A percentile compares a stretch with the other conserved stretches of the same genome.
phyloP scores from a whole-genome alignment of 1,140 invertebrate genomes.

The Hycleus cichorii region DNA sequence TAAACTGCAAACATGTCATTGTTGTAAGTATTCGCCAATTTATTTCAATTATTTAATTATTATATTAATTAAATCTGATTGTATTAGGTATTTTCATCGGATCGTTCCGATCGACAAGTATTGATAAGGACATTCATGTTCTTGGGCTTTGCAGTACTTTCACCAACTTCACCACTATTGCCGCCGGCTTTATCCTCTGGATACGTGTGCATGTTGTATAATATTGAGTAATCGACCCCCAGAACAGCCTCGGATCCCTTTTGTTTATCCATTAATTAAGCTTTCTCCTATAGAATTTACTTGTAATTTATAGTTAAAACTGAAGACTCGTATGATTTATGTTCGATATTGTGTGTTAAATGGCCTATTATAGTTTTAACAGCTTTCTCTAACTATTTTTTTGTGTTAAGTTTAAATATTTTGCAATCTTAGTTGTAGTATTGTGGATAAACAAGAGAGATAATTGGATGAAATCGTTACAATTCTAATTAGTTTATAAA shows the following conservation, averaged over 20 bases:
- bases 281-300: too few relatives aligned
- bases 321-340: too few relatives aligned
- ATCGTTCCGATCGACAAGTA: slow-evolving; percentile 72
- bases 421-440: too few relatives aligned
- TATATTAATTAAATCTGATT: slow-evolving; percentile 3
- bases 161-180: slow-evolving; percentile 72
- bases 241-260: slow-evolving; percentile 33
- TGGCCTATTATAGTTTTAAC: too few relatives aligned
- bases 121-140: slow-evolving; percentile 94
- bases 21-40: slow-evolving; percentile 40
- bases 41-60: background rate
- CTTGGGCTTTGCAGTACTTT: slow-evolving; percentile 81
- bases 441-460: too few relatives aligned
- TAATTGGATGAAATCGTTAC: too few relatives aligned
- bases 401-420: too few relatives aligned
- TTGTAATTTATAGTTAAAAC: too few relatives aligned
- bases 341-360: too few relatives aligned
- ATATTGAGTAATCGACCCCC: slow-evolving; percentile 57
- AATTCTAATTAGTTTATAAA: too few relatives aligned
- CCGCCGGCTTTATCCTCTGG: slow-evolving; percentile 51
- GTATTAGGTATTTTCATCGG: slow-evolving; percentile 39
- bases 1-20: slow-evolving; percentile 73
- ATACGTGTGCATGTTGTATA: slow-evolving; percentile 74
- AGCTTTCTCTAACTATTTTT: too few relatives aligned
- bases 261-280: slow-evolving; percentile 4